phyloP scores from a whole-genome alignment of 1,140 invertebrate genomes.

The Tetragonula clypearis region DNA sequence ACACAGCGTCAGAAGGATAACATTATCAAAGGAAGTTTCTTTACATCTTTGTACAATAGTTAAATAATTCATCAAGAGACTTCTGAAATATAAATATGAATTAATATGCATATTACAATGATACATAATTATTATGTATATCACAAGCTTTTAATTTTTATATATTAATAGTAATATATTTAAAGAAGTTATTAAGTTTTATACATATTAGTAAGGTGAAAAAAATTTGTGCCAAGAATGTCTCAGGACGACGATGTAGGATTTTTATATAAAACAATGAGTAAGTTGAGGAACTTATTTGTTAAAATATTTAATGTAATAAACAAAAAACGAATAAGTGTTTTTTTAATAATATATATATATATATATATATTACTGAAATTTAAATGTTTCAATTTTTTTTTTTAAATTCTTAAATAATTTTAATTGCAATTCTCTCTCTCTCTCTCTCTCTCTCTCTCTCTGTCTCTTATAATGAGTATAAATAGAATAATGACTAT shows the following conservation, averaged over 20 bases:
- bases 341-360: neutral
- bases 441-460: neutral
- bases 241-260: slow-evolving; percentile 81
- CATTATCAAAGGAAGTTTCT: slow-evolving; percentile 27
- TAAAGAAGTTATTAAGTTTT: neutral
- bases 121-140: neutral
- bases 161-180: slow-evolving; percentile 6
- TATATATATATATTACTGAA: neutral
- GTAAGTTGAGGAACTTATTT: slow-evolving; percentile 69
- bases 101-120: neutral
- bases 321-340: neutral
- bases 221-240: slow-evolving; percentile 65
- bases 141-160: slow-evolving; percentile 4
- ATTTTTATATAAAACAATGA: slow-evolving; percentile 82
- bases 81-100: neutral
- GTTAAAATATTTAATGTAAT: neutral
- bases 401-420: neutral
- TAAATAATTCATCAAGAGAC: neutral
- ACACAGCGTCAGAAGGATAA: slow-evolving; percentile 54
- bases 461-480: neutral
- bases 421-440: neutral
- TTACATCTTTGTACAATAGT: neutral
- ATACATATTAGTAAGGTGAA: neutral
- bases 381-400: neutral
- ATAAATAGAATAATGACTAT: neutral